These are phyloP conservation scores for Melieria omissa DNA, from an alignment of 2,888 invertebrate species.

Conservation along the genomic window DNA sequence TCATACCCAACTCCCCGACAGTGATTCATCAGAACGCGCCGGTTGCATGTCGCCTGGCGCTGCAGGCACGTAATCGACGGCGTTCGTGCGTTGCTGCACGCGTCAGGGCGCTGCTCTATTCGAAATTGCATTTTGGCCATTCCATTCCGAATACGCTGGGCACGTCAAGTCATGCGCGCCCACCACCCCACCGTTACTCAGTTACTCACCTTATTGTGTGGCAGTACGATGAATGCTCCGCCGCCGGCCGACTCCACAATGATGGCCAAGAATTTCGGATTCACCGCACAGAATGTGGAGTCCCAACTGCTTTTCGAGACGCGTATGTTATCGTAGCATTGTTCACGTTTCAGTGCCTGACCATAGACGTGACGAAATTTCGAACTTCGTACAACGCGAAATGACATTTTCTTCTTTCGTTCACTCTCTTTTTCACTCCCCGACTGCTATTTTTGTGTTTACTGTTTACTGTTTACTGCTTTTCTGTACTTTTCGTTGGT, in stretches of 20 bases:
- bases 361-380: slow-evolving; percentile 96
- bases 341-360: slow-evolving; percentile 91
- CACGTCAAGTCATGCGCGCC: background rate
- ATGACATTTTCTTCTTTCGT: slow-evolving; percentile 78
- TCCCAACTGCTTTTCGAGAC: slow-evolving; percentile 99
- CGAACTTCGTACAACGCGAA: slow-evolving; percentile 95
- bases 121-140: slow-evolving; percentile 18
- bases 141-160: slow-evolving; percentile 16
- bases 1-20: no score
- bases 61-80: no score
- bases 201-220: slow-evolving; percentile 84
- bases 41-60: no score
- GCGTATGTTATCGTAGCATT: slow-evolving; percentile 96
- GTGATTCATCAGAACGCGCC: no score
- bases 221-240: slow-evolving; percentile 94
- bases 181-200: slow-evolving; percentile 60
- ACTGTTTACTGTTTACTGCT: background rate
- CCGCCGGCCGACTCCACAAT: slow-evolving; percentile 97
- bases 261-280: slow-evolving; percentile 96
- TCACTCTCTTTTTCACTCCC: slow-evolving; percentile 13
- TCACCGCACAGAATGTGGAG: slow-evolving; percentile 97
- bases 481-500: slow-evolving; percentile 8
- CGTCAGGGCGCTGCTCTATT: background rate
- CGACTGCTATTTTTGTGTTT: slow-evolving; percentile 5
- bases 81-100: no score